These are phyloP conservation scores for Villa cingulata DNA, from an alignment of 2,888 invertebrate genomes.

Conservation along the genomic window DNA sequence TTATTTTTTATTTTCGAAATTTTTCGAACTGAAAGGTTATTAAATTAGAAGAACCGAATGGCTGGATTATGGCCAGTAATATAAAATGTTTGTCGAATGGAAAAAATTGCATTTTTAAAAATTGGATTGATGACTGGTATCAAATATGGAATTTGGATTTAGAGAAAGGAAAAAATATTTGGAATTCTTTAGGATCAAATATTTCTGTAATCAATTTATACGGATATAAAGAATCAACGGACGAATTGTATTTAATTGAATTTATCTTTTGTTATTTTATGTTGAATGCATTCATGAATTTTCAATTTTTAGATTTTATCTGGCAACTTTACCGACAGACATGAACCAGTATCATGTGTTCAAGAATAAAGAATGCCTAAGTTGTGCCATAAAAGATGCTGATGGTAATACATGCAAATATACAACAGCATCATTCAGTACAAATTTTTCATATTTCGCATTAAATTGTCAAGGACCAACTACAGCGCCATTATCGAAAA, in stretches of 20 bases:
- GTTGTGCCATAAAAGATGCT: conserved; percentile 48
- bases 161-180: conserved; percentile 23
- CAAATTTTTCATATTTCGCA: conserved; percentile 48
- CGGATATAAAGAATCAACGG: conserved; percentile 46
- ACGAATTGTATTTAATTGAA: conserved; percentile 38
- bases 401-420: conserved; percentile 44
- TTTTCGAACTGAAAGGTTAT: conserved; percentile 32
- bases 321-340: conserved; percentile 19
- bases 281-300: background rate
- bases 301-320: background rate
- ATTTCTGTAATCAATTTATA: conserved; percentile 45
- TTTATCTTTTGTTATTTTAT: too few species aligned
- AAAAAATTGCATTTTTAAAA: conserved; percentile 23
- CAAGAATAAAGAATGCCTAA: conserved; percentile 47
- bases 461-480: conserved; percentile 54
- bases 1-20: too few species aligned
- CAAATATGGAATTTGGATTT: conserved; percentile 33
- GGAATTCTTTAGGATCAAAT: conserved; percentile 33
- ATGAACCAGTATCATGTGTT: conserved; percentile 58
- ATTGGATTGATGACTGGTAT: conserved; percentile 38
- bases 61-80: conserved; percentile 53
- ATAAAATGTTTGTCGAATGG: conserved; percentile 33
- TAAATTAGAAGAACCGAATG: conserved; percentile 44
- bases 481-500: conserved; percentile 42
- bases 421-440: conserved; percentile 46